A percentile compares a stretch with the other conserved stretches of the same genome.
phyloP scores from a whole-genome alignment of 1,140 invertebrate species.

The Aphidius gifuensis region DNA sequence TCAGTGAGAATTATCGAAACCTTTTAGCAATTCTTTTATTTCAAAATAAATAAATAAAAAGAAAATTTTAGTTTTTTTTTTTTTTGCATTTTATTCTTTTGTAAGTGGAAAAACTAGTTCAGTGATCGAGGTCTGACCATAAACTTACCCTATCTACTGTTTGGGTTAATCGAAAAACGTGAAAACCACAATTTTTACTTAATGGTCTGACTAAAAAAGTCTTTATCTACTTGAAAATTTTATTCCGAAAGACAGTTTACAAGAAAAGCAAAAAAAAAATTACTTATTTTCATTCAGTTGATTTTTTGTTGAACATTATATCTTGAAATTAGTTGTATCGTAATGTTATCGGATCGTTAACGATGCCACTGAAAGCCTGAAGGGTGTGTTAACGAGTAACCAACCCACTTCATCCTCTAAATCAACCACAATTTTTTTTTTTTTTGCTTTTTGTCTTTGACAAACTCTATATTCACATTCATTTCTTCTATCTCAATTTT shows the following conservation, averaged over 20 bases:
- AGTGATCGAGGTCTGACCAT: background rate
- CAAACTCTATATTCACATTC: no score
- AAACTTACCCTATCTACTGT: background rate
- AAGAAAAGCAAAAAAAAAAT: no score
- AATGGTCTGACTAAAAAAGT: no score
- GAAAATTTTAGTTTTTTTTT: no score
- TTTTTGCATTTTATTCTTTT: background rate
- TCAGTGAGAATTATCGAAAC: background rate
- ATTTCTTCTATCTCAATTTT: no score
- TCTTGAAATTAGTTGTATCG: constrained; percentile 24
- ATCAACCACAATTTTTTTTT: no score
- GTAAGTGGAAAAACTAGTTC: background rate
- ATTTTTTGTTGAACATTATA: background rate
- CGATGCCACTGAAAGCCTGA: background rate
- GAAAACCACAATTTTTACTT: background rate
- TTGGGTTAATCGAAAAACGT: background rate
- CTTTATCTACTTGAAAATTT: no score
- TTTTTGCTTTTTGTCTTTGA: no score
- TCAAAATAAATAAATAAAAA: no score
- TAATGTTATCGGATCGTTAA: constrained; percentile 28
- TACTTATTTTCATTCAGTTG: no score
- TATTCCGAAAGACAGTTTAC: no score
- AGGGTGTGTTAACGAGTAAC: constrained; percentile 5
- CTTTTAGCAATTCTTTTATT: background rate
- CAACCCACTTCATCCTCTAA: no score